These are phyloP conservation scores for Porites lutea DNA, from an alignment of 64 coral and sea anemone genomes.

Conservation along the genomic window DNA sequence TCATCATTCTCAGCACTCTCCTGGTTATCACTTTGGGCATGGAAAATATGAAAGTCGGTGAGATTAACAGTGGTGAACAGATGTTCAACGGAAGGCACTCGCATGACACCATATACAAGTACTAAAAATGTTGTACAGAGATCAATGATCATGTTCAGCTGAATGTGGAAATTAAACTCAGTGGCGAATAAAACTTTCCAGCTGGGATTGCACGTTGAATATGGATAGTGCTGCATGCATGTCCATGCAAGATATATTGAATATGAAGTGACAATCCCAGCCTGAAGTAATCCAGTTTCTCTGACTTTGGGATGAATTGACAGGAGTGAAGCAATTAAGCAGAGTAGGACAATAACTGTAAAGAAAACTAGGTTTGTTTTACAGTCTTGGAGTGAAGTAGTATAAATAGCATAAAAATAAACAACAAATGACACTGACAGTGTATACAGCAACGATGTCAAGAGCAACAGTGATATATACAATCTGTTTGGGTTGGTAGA, in stretches of 20 bases:
- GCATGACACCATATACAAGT: conserved; percentile 68
- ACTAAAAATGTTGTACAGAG: conserved; percentile 64
- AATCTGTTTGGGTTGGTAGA: conserved; percentile 62
- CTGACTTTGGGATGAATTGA: conserved; percentile 79
- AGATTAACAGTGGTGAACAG: conserved; percentile 61
- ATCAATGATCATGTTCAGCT: conserved; percentile 89
- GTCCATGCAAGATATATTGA: conserved; percentile 84
- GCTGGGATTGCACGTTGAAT: conserved; percentile 74
- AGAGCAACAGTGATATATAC: conserved; percentile 61
- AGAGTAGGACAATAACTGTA: conserved; percentile 60
- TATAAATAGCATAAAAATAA: conserved; percentile 91
- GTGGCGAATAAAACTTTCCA: conserved; percentile 69
- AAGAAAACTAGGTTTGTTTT: conserved; percentile 72
- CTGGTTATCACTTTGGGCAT: conserved; percentile 49
- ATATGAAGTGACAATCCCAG: conserved; percentile 78
- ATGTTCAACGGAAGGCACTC: conserved; percentile 49
- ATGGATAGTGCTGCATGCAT: conserved; percentile 77
- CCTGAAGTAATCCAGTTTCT: conserved; percentile 85
- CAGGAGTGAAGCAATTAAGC: conserved; percentile 61
- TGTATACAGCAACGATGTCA: conserved; percentile 77
- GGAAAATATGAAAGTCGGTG: conserved; percentile 50
- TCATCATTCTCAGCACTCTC: conserved; percentile 48
- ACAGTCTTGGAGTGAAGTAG: conserved; percentile 48
- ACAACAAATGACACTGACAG: conserved; percentile 62
- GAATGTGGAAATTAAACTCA: conserved; percentile 72